phyloP scores from a whole-genome alignment of 2,113 vertebrate genomes.

The Microcebus murinus region DNA sequence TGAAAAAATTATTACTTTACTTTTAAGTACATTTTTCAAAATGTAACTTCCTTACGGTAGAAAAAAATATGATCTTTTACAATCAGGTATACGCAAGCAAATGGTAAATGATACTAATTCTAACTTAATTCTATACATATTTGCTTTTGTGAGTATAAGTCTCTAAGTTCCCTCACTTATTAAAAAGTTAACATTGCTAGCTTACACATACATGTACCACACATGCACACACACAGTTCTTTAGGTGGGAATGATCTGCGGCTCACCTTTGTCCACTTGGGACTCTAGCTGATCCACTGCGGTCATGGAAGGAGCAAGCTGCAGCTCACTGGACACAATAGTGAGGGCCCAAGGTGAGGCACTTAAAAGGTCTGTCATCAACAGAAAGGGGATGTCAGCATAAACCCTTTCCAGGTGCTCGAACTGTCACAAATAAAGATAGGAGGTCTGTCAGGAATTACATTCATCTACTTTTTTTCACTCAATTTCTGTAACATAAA shows the following conservation, averaged over 20 bases:
- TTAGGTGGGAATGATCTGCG: neutral
- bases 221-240: neutral
- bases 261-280: constrained; percentile 91
- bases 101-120: neutral
- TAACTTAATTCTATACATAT: neutral
- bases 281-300: constrained; percentile 91
- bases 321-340: constrained; percentile 90
- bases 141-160: neutral
- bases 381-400: constrained; percentile 94
- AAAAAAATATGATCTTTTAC: constrained; percentile 7
- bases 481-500: neutral
- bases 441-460: constrained; percentile 44
- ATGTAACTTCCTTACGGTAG: neutral
- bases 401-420: constrained; percentile 94
- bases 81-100: neutral
- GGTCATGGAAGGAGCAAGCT: constrained; percentile 89
- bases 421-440: constrained; percentile 85
- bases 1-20: neutral
- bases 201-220: neutral
- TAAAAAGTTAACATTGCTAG: neutral
- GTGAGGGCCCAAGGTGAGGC: constrained; percentile 95
- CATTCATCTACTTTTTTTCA: neutral
- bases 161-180: neutral
- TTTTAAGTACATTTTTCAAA: neutral
- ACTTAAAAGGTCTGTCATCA: constrained; percentile 95